phyloP scores from a whole-genome alignment of 1,140 invertebrate genomes.

The Drosophila ogumai region DNA sequence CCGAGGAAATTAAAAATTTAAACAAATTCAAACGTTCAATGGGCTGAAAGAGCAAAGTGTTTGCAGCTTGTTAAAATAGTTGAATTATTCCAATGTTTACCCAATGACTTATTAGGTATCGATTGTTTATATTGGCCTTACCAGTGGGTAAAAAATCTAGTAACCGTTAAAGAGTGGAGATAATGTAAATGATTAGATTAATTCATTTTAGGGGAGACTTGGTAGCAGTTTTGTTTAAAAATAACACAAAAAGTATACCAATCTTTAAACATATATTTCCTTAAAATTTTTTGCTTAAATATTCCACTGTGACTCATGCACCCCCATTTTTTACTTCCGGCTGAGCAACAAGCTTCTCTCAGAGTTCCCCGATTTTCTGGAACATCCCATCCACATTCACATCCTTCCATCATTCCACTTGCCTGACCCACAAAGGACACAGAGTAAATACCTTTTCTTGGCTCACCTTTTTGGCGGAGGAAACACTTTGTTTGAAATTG shows the following conservation, averaged over 20 bases:
- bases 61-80: constrained; percentile 28
- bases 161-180: not conserved
- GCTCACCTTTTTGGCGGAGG: constrained; percentile 28
- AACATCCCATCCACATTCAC: not conserved
- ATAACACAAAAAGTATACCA: not conserved
- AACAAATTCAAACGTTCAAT: constrained; percentile 54
- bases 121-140: constrained; percentile 17
- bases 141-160: not conserved
- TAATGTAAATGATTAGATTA: not conserved
- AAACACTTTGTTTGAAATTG: constrained; percentile 62
- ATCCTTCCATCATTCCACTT: constrained; percentile 6
- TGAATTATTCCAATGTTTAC: constrained; percentile 33
- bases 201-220: not conserved
- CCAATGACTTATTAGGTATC: constrained; percentile 3
- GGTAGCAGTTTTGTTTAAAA: not conserved
- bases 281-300: not conserved
- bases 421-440: constrained; percentile 9
- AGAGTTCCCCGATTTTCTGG: not conserved
- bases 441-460: constrained; percentile 22
- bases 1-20: constrained; percentile 35
- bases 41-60: constrained; percentile 34
- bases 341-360: not conserved
- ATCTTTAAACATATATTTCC: not conserved
- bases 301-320: constrained; percentile 17
- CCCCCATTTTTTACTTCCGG: not conserved